Evolutionary conservation across 2,888 invertebrate genomes (phyloP), one percentile per base, ranked within the genome.

Genomic region (Papilio elwesi): DNA sequence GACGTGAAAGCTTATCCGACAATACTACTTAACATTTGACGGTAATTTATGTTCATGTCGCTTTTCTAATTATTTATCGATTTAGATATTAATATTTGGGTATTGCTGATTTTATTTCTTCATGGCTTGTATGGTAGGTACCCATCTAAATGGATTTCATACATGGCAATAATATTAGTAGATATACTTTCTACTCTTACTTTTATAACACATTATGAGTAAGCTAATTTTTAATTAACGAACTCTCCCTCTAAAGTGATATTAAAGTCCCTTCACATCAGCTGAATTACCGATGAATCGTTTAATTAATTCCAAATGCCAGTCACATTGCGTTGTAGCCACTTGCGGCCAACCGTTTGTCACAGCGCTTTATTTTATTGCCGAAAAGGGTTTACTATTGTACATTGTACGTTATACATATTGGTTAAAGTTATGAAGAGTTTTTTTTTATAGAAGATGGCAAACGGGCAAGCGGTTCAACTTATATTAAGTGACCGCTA

Each of bases 281-380:
- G 36, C 49, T 26, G 36, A 36, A 65, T 65, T 65, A 36, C 69
- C 43, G 55, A 11, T 1, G 47, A 43, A 43, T 65, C 65, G 65
- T 65, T 49, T 65, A 65, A 65, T 65, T 65, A 65, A 65, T 64
- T 64, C 26, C 7, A 51, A 65, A n/a, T 38, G 65, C 51, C 64
- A 64, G 48, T 36, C 51, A 65, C 65, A 51, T 65, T 62, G n/a
- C n/a, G n/a, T n/a, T n/a, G n/a, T n/a, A n/a, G n/a, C n/a, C n/a
- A n/a, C n/a, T n/a, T n/a, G 36, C 65, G 65, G 49, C 10, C 26
- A 65, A n/a, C 9, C 65, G 49, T 49, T 49, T 51, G 51, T 51
- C n/a, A 36, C 51, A n/a, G 36, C n/a, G 65, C 36, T 65, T 65
- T 51, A 65, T 36, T 51, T 36, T 15, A 65, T 10, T 51, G 13